A percentile compares a stretch with the other conserved stretches of the same genome.
Evolutionary conservation across 1,140 invertebrate genomes (phyloP).

Genomic region (Thrips palmi): DNA sequence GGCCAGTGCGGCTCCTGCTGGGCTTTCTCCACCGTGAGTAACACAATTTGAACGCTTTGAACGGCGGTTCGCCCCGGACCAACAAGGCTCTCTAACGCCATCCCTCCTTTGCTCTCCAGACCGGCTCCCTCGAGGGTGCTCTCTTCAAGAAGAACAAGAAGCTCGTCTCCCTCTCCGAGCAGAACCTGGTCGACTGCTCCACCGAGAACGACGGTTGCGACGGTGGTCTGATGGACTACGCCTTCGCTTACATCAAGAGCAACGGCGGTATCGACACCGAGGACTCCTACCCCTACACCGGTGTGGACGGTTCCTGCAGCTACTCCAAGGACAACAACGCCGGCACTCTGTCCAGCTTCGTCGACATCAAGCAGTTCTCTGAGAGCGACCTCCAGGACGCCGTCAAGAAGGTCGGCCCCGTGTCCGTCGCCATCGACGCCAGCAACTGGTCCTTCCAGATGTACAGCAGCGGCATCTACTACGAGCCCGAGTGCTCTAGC

Average conservation of each 20-base stretch:
- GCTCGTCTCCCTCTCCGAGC: conserved; percentile 42
- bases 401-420: conserved; percentile 61
- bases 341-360: too few species aligned
- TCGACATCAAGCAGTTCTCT: conserved; percentile 48
- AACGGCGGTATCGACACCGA: conserved; percentile 48
- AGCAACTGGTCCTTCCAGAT: conserved; percentile 55
- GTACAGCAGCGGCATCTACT: too few species aligned
- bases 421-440: conserved; percentile 63
- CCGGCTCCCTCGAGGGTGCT: conserved; percentile 49
- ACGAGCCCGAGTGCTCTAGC: too few species aligned
- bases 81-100: background rate
- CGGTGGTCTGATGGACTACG: conserved; percentile 40
- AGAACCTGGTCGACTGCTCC: conserved; percentile 50
- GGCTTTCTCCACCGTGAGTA: conserved; percentile 35
- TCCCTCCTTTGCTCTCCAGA: conserved; percentile 20
- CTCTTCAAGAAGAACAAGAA: conserved; percentile 33
- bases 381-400: conserved; percentile 52
- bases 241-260: conserved; percentile 37
- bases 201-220: conserved; percentile 38
- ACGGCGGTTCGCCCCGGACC: too few species aligned
- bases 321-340: too few species aligned
- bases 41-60: background rate
- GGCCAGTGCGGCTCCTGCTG: conserved; percentile 48
- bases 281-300: conserved; percentile 33
- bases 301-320: too few species aligned